Conservation (phyloP, 2,113 vertebrate species). For the Gnathonemus echidnorhynchus region DNA sequence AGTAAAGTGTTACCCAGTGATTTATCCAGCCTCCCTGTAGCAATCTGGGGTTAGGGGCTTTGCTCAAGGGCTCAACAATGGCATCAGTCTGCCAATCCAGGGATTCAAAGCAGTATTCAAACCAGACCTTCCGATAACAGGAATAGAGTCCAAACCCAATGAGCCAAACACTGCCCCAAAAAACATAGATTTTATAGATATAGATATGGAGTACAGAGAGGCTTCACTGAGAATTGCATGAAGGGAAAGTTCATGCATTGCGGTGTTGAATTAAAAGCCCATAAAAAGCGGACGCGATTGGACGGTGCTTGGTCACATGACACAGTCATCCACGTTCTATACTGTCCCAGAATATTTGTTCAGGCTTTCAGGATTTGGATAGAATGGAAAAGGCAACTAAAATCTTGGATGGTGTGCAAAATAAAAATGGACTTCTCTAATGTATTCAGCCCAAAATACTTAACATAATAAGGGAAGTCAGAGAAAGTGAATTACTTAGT, state of each 20-base stretch:
- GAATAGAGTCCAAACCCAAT: neutral
- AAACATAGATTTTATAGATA: neutral
- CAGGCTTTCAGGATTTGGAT: constrained; percentile 9
- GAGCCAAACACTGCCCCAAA: neutral
- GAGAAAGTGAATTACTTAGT: constrained; percentile 24
- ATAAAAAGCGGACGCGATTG: neutral
- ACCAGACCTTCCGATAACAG: neutral
- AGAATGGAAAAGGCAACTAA: neutral
- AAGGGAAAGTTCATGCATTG: neutral
- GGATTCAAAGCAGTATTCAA: neutral
- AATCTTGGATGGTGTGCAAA: neutral
- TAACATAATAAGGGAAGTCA: neutral
- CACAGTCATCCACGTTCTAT: neutral
- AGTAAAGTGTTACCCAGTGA: neutral
- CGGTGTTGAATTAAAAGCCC: neutral
- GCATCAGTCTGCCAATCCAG: neutral
- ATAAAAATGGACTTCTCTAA: constrained; percentile 7
- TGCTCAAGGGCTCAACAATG: neutral
- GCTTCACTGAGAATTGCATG: neutral
- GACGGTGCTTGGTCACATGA: neutral
- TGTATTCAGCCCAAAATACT: neutral
- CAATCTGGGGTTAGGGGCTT: neutral
- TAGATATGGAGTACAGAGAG: neutral
- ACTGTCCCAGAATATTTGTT: constrained; percentile 1
- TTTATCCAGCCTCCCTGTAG: neutral